Base-by-base conservation (phyloP, 2,113 vertebrate genomes). In the Petrocephalus microphthalmus region DNA sequence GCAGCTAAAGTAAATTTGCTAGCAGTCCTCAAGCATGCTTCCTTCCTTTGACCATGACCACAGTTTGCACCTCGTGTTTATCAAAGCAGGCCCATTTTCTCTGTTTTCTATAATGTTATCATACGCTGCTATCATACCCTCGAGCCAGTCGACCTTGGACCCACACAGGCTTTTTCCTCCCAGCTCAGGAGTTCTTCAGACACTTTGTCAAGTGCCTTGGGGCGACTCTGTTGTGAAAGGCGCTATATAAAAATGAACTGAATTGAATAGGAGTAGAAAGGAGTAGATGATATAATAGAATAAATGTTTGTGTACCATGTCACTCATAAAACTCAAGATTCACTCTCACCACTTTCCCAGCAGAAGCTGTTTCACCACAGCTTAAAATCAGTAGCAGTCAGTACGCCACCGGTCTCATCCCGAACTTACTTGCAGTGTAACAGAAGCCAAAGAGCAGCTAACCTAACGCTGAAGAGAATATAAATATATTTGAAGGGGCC, bases 401-500 rank as follows among this genome's bases (percentile, higher is more conserved):
- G 3, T 42, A 42, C 3, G 42, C 42, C 3, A 42, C 42, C 52
- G 8, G 37, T 8, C 13, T 11, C 22, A 20, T 51, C 42, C 42
- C 42, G 3, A 49, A 49, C 47, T 5, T 49, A 49, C 47, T 49
- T 49, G 47, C 47, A 2, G 47, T 29, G n/a, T 67, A 85, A 52
- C 88, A 52, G 88, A 42, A 37, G 84, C 49, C 20, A 53, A 57
- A 57, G 57, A 53, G 7, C 49, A 20, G 42, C 67, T 67, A 74
- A 25, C 64, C 49, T 78, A 45, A 7, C 86, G 51, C 84, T 20
- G 33, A 89, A 87, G 71, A 78, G 52, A 53, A 56, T 57, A 13
- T 85, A 85, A 64, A 54, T 56, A 67, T 51, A 84, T 82, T 17
- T 22, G 56, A 33, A 64, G 86, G 90, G 89, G 64, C 89, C 86